Conservation (phyloP, 2,113 vertebrate species). For the Mohoua ochrocephala region DNA sequence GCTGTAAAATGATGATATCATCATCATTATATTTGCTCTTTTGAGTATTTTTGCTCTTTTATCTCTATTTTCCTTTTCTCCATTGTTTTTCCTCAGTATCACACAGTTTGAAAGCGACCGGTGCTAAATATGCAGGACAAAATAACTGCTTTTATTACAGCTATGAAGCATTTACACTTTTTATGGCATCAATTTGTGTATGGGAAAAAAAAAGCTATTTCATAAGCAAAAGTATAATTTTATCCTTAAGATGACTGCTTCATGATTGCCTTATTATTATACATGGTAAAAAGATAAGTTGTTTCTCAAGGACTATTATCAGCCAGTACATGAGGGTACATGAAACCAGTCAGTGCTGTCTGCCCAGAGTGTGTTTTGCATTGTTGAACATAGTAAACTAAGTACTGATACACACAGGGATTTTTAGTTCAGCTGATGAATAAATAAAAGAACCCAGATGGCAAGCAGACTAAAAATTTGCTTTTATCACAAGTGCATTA, state of each 20-base stretch:
- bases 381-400: neutral
- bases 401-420: neutral
- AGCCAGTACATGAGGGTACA: neutral
- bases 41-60: neutral
- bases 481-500: neutral
- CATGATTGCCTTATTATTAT: neutral
- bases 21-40: neutral
- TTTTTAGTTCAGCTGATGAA: neutral
- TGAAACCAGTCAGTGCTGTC: neutral
- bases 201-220: neutral
- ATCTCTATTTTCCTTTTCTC: neutral
- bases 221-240: neutral
- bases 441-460: neutral
- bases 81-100: neutral
- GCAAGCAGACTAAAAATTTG: neutral
- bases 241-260: neutral
- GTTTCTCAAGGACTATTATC: neutral
- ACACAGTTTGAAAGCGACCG: neutral
- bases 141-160: neutral
- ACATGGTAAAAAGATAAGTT: neutral
- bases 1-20: neutral
- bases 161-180: neutral
- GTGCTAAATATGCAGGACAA: neutral
- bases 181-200: neutral
- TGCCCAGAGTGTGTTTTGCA: neutral